phyloP scores from a whole-genome alignment of 2,113 vertebrate species.

The Edolisoma coerulescens region DNA sequence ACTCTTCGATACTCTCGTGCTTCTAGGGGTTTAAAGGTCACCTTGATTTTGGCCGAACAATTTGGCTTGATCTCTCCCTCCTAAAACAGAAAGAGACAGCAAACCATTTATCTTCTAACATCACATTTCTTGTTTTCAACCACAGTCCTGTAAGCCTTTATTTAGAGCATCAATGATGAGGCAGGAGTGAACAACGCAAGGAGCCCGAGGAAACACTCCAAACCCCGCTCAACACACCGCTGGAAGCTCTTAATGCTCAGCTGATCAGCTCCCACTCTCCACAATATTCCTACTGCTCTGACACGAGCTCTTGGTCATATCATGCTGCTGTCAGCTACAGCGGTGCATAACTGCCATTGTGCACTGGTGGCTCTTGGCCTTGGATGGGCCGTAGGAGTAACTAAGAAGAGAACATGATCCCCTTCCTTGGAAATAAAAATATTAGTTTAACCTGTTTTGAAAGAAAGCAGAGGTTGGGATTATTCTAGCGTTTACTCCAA shows the following conservation, averaged over 20 bases:
- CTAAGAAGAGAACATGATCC: neutral
- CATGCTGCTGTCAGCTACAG: neutral
- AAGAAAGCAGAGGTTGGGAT: neutral
- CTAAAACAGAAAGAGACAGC: too few species aligned
- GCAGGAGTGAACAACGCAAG: neutral
- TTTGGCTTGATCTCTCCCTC: conserved; percentile 86
- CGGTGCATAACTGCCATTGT: neutral
- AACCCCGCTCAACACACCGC: neutral
- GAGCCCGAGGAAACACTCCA: neutral
- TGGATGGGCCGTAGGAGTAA: neutral
- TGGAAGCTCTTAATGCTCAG: neutral
- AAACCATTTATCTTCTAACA: too few species aligned
- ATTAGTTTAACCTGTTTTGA: neutral
- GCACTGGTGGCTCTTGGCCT: neutral
- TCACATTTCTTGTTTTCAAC: too few species aligned
- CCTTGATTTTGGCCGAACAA: conserved; percentile 68
- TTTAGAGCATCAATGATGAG: neutral
- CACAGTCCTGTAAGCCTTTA: neutral
- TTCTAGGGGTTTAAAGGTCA: conserved; percentile 82
- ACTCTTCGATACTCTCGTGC: conserved; percentile 76
- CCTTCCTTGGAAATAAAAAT: neutral
- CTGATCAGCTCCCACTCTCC: neutral
- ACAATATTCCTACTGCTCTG: neutral
- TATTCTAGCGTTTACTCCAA: neutral
- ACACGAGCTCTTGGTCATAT: neutral